These are phyloP conservation scores for Heliconius sara DNA, from an alignment of 2,888 invertebrate genomes.

Conservation along the genomic window DNA sequence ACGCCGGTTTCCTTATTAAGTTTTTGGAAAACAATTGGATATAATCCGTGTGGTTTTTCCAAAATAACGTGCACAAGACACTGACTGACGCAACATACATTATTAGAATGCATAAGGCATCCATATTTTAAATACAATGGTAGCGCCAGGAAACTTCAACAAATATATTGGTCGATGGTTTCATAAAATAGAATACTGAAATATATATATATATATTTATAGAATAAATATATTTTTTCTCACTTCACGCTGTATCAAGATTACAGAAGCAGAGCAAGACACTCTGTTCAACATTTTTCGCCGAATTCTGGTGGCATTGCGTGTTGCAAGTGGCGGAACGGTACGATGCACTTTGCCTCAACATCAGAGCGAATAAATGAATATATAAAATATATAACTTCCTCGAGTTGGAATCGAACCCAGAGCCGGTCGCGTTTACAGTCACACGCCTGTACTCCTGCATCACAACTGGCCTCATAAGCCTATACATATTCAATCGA, in stretches of 20 bases:
- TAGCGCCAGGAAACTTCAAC: constrained; percentile 14
- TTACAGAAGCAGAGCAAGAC: too few species aligned
- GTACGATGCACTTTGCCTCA: too few species aligned
- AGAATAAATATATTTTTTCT: background rate
- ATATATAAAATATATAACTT: too few species aligned
- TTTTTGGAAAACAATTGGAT: constrained; percentile 3
- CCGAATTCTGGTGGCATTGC: too few species aligned
- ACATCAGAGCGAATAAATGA: too few species aligned
- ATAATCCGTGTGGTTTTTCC: constrained; percentile 26
- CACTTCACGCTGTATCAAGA: too few species aligned
- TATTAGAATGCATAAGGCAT: constrained; percentile 37
- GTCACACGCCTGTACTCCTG: too few species aligned
- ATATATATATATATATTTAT: background rate
- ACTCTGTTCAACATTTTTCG: too few species aligned
- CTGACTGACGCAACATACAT: constrained; percentile 32
- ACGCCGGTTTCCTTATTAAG: background rate
- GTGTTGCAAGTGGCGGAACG: too few species aligned
- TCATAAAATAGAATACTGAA: background rate
- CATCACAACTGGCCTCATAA: too few species aligned
- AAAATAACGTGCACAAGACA: constrained; percentile 30
- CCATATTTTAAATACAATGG: constrained; percentile 14
- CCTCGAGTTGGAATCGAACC: too few species aligned
- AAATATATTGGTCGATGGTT: background rate
- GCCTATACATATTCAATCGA: background rate
- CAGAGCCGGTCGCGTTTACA: too few species aligned